Percentiles rank a stretch among this genome's conserved stretches.
Conservation (phyloP, 2,888 invertebrate genomes). For the Acholoe squamosa region DNA sequence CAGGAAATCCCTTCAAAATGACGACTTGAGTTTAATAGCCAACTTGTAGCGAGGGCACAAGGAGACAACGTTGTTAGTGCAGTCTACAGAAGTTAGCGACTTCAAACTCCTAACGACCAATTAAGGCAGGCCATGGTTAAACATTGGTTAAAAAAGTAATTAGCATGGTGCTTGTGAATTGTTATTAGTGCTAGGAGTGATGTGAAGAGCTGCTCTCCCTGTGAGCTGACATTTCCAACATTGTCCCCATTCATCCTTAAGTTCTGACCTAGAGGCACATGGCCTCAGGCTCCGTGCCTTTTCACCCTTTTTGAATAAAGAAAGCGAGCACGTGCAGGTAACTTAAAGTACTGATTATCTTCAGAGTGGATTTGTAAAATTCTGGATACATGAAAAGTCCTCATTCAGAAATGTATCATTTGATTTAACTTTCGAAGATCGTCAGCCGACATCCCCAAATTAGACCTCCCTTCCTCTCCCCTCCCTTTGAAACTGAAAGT, state of each 20-base stretch:
- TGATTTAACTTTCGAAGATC: no score
- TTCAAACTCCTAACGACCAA: constrained; percentile 28
- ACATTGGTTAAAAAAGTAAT: not conserved
- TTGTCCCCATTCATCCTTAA: not conserved
- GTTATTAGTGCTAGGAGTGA: not conserved
- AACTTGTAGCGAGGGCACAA: not conserved
- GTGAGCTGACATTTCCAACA: constrained; percentile 7
- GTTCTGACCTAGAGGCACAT: not conserved
- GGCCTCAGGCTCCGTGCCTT: not conserved
- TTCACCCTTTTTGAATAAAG: no score
- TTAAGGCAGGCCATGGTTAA: constrained; percentile 14
- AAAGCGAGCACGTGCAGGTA: no score
- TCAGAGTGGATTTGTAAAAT: no score
- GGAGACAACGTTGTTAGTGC: not conserved
- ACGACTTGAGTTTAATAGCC: constrained; percentile 30
- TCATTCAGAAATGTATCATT: no score
- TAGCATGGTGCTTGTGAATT: not conserved
- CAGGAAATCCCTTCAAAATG: not conserved
- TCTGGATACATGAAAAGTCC: no score
- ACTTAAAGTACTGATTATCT: no score
- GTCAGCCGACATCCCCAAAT: no score
- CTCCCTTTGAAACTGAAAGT: no score
- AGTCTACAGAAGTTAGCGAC: constrained; percentile 3
- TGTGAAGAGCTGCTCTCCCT: not conserved
- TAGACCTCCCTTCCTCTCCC: no score